These are phyloP conservation scores for Eudiplozoon nipponicum DNA, from an alignment of 2,888 invertebrate genomes.

Conservation along the genomic window DNA sequence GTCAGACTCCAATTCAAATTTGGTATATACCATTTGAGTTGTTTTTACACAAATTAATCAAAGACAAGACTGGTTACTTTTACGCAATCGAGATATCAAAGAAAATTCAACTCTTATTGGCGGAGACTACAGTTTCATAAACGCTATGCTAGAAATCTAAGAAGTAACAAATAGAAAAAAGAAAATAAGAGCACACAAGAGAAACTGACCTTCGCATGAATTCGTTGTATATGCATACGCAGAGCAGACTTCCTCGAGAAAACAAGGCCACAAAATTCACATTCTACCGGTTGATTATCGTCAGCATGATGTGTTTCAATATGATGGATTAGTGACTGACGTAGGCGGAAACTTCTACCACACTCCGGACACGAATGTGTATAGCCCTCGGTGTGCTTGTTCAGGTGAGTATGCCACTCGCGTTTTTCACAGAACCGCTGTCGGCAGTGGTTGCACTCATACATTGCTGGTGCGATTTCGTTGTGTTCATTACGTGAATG, in stretches of 20 bases:
- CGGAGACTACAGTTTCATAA: no score
- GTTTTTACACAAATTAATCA: no score
- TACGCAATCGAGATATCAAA: no score
- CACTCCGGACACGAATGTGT: conserved; percentile 11
- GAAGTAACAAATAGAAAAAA: no score
- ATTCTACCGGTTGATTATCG: conserved; percentile 9
- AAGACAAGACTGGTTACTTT: no score
- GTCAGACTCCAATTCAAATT: no score
- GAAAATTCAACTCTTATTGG: no score
- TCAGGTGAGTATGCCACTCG: conserved; percentile 13
- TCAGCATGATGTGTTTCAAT: conserved; percentile 13
- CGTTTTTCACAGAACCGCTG: conserved; percentile 13
- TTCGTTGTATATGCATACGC: conserved; percentile 11
- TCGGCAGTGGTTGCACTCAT: conserved; percentile 12
- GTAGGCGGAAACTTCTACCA: conserved; percentile 11
- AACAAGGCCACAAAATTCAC: conserved; percentile 16
- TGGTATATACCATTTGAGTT: no score
- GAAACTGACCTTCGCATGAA: conserved; percentile 8
- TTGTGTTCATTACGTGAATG: conserved; percentile 12
- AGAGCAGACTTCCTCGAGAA: conserved; percentile 2
- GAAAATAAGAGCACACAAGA: no score
- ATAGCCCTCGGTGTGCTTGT: conserved; percentile 11
- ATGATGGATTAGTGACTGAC: conserved; percentile 12
- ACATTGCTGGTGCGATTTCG: conserved; percentile 9
- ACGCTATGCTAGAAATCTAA: no score